Evolutionary conservation across 2,797 vertebrate genomes (phyloP), one percentile per base, ranked within the genome.

Genomic region (Gorsachius magnificus): DNA sequence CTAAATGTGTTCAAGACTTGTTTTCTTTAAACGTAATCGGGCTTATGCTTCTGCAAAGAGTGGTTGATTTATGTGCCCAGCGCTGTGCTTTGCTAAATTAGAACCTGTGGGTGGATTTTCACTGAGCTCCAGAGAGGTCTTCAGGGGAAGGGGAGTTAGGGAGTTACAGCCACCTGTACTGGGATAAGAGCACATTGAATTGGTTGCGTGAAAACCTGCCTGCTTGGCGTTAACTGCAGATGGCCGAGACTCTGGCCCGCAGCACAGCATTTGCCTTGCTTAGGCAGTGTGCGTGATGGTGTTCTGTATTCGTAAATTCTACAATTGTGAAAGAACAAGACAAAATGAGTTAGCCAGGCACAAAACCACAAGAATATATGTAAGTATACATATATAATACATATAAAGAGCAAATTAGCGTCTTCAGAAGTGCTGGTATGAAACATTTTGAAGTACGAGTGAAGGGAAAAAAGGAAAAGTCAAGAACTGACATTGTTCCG

Each of bases 131-230:
- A 26, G 16, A 15, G 45, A 3, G 21, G 3, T 28, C 24, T 28
- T 5, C 10, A 3, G 38, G 28, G 36, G 50, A 36, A 16, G 13
- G 7, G 4, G 10, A 10, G 9, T 4, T 70, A 33, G 0, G 3
- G 38, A 13, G 11, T 21, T 51, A 0, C 3, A 10, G 50, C 22
- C 9, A 6, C 29, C 29, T 35, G 6, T n/a, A 12, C 6, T 9
- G 66, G 31, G 17, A 4, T 36, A 50, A 6, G 19, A 41, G 6
- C 57, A 12, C 9, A 1, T 28, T 5, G 20, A 58, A 8, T 0
- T 13, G 46, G 16, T 46, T 61, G 38, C 8, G 35, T 33, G 56
- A 51, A 58, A 68, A 25, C 41, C 36, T 24, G 26, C 38, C 64
- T 21, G 25, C n/a, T 51, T 61, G 51, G 19, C 36, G 2, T 3